phyloP scores from a whole-genome alignment of 2,113 vertebrate genomes.

The Alethe castanea region DNA sequence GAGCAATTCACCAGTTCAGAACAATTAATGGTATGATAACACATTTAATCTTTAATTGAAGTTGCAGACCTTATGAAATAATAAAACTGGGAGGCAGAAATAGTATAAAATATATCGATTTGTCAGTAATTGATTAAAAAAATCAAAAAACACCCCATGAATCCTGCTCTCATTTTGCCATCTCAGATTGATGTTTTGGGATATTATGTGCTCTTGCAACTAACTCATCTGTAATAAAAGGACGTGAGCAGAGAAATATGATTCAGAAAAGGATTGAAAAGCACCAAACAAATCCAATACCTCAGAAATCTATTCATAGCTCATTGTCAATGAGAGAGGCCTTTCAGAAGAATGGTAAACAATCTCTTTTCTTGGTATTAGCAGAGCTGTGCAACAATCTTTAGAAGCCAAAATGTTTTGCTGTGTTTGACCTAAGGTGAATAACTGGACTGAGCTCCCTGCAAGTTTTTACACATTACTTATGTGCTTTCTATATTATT shows the following conservation, averaged over 20 bases:
- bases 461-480: background rate
- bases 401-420: background rate
- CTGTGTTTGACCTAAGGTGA: background rate
- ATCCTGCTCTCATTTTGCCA: conserved; percentile 50
- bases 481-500: background rate
- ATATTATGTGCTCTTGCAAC: conserved; percentile 40
- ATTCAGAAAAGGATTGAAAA: conserved; percentile 23
- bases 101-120: conserved; percentile 52
- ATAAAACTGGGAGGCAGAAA: conserved; percentile 18
- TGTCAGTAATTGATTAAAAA: conserved; percentile 42
- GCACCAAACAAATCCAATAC: background rate
- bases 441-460: background rate
- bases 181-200: conserved; percentile 47
- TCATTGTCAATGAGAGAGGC: background rate
- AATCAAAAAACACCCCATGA: background rate
- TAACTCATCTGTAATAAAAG: conserved; percentile 22
- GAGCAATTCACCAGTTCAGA: background rate
- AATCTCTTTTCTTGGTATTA: background rate
- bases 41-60: conserved; percentile 9
- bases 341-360: background rate
- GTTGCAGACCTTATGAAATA: background rate
- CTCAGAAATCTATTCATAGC: background rate
- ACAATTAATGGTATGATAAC: conserved; percentile 23
- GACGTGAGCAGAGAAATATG: background rate
- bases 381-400: background rate